A percentile compares a stretch with the other conserved stretches of the same genome.
phyloP scores from a whole-genome alignment of 1,140 invertebrate species.

The Himalopsyche phryganea region DNA sequence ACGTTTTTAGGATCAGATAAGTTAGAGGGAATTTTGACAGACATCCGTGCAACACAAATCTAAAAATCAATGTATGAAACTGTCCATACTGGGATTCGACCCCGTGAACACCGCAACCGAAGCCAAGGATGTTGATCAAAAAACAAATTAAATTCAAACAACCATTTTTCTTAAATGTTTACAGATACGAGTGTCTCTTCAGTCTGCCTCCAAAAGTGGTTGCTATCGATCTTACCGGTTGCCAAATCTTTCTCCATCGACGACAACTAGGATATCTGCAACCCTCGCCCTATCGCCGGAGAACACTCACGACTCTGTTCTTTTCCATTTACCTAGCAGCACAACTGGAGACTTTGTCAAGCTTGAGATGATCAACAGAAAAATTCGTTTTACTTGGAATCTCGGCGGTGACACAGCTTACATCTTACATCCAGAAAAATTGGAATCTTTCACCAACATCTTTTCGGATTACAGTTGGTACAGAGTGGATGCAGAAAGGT shows the following conservation, averaged over 20 bases:
- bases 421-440: constrained; percentile 57
- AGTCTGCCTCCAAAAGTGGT: constrained; percentile 56
- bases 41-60: too few species aligned
- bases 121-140: too few species aligned
- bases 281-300: constrained; percentile 60
- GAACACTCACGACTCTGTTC: constrained; percentile 33
- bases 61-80: too few species aligned
- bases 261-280: constrained; percentile 67
- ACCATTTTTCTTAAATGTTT: too few species aligned
- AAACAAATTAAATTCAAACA: too few species aligned
- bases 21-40: too few species aligned
- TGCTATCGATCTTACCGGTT: constrained; percentile 74
- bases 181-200: constrained; percentile 78
- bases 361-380: constrained; percentile 73
- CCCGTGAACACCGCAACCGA: too few species aligned
- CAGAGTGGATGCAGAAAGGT: constrained; percentile 47
- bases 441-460: constrained; percentile 14
- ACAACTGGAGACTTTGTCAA: constrained; percentile 71
- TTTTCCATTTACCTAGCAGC: constrained; percentile 37
- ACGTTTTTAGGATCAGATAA: too few species aligned
- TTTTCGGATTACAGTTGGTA: constrained; percentile 44
- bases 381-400: constrained; percentile 74
- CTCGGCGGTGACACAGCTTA: constrained; percentile 65
- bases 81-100: too few species aligned
- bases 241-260: constrained; percentile 60